These are phyloP conservation scores for Drosophila watanabei DNA, from an alignment of 1,140 invertebrate species.

Conservation along the genomic window DNA sequence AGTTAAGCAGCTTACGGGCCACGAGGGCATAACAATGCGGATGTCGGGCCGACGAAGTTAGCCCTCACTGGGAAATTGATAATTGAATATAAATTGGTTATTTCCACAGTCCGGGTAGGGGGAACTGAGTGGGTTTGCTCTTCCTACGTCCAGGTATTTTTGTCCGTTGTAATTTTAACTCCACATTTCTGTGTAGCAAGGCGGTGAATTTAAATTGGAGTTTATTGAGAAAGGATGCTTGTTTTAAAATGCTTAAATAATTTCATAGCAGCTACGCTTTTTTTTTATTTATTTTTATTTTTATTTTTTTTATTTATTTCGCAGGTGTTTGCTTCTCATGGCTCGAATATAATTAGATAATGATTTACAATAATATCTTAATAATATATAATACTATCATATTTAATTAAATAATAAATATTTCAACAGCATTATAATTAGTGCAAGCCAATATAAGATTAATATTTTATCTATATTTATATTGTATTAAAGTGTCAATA, in stretches of 20 bases:
- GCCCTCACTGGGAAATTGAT: constrained; percentile 12
- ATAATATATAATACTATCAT: too few species aligned
- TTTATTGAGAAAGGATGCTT: background rate
- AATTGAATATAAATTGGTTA: constrained; percentile 45
- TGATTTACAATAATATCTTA: background rate
- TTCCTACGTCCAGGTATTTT: background rate
- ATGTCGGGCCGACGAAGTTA: constrained; percentile 3
- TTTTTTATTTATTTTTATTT: background rate
- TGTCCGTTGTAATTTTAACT: constrained; percentile 6
- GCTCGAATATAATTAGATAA: background rate
- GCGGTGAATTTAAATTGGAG: background rate
- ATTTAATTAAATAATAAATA: too few species aligned
- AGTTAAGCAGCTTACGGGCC: constrained; percentile 48
- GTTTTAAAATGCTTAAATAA: background rate
- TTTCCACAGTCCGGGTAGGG: background rate
- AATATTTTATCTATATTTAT: background rate
- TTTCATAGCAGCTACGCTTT: background rate
- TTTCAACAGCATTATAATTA: too few species aligned
- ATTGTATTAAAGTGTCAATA: background rate
- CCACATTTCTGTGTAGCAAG: background rate
- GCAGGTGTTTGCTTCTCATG: background rate
- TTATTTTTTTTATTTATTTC: background rate
- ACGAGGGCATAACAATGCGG: constrained; percentile 18
- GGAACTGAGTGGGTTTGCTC: background rate
- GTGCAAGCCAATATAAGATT: background rate